A percentile compares a stretch with the other conserved stretches of the same genome.
These are phyloP conservation scores for Phaedon cochleariae DNA, from an alignment of 2,888 invertebrate species.

Conservation along the genomic window DNA sequence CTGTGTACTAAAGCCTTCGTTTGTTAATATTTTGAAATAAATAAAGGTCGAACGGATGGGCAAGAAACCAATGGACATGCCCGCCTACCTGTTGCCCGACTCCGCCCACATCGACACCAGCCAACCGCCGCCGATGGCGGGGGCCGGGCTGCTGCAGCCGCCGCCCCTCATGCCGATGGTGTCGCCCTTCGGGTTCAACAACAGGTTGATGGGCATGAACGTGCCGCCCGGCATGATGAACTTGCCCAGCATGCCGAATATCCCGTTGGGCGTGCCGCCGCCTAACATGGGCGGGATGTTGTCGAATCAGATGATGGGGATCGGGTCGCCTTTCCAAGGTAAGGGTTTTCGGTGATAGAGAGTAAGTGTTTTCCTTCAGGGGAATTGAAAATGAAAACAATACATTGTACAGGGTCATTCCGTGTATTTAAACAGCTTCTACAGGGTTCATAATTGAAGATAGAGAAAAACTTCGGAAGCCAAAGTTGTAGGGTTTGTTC, in stretches of 20 bases:
- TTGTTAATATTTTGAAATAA: no score
- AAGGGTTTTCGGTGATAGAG: slow-evolving; percentile 7
- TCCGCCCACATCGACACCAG: slow-evolving; percentile 65
- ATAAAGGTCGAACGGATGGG: slow-evolving; percentile 57
- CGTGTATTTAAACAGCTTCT: no score
- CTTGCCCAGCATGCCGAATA: slow-evolving; percentile 60
- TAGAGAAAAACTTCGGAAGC: no score
- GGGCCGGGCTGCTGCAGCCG: slow-evolving; percentile 57
- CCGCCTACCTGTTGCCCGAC: slow-evolving; percentile 18
- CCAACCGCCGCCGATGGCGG: slow-evolving; percentile 67
- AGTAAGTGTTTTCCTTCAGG: no score
- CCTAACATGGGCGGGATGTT: slow-evolving; percentile 66
- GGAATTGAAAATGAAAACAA: no score
- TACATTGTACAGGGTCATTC: no score
- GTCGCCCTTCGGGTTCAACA: slow-evolving; percentile 59
- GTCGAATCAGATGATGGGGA: slow-evolving; percentile 59
- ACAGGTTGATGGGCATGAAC: slow-evolving; percentile 55
- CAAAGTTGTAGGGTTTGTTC: no score
- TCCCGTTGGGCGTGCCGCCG: slow-evolving; percentile 64
- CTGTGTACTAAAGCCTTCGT: no score
- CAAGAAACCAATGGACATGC: slow-evolving; percentile 33
- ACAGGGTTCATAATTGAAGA: no score
- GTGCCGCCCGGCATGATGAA: slow-evolving; percentile 66
- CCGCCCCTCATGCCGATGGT: slow-evolving; percentile 62
- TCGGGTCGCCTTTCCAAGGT: slow-evolving; percentile 59